Evolutionary conservation across 2,888 invertebrate species (phyloP).

Genomic region (Keiferia lycopersicella): DNA sequence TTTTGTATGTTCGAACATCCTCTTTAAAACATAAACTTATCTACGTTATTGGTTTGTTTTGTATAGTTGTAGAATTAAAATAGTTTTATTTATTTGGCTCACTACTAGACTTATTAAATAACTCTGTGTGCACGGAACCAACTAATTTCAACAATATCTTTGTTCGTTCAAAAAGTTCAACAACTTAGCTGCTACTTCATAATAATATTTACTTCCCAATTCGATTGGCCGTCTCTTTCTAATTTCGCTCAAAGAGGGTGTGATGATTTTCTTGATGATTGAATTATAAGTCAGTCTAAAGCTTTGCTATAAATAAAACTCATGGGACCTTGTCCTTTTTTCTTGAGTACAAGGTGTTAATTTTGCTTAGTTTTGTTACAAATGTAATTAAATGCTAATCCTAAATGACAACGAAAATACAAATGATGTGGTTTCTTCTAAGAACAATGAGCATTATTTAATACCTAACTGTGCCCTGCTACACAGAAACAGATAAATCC

Average conservation of each 20-base stretch:
- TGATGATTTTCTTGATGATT: conserved; percentile 1
- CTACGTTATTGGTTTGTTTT: too few species aligned
- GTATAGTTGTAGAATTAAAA: not conserved
- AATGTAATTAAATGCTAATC: too few species aligned
- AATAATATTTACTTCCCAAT: conserved; percentile 19
- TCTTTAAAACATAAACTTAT: too few species aligned
- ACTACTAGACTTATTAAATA: conserved; percentile 4
- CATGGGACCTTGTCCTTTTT: too few species aligned
- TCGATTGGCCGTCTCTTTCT: conserved; percentile 34
- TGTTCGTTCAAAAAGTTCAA: conserved; percentile 47
- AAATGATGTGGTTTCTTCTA: not conserved
- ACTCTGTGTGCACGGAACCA: conserved; percentile 39
- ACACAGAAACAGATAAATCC: not conserved
- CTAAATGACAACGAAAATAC: too few species aligned
- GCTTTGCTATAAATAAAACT: too few species aligned
- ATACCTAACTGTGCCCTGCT: not conserved
- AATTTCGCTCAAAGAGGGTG: conserved; percentile 7
- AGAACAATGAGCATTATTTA: not conserved
- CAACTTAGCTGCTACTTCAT: conserved; percentile 47
- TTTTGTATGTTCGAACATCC: too few species aligned
- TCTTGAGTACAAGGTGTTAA: too few species aligned
- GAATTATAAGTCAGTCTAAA: not conserved
- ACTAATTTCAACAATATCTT: conserved; percentile 42
- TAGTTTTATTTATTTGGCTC: not conserved
- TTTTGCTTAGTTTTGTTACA: too few species aligned